Conservation (phyloP, 2,797 vertebrate genomes). For the Babyrousa celebensis region DNA sequence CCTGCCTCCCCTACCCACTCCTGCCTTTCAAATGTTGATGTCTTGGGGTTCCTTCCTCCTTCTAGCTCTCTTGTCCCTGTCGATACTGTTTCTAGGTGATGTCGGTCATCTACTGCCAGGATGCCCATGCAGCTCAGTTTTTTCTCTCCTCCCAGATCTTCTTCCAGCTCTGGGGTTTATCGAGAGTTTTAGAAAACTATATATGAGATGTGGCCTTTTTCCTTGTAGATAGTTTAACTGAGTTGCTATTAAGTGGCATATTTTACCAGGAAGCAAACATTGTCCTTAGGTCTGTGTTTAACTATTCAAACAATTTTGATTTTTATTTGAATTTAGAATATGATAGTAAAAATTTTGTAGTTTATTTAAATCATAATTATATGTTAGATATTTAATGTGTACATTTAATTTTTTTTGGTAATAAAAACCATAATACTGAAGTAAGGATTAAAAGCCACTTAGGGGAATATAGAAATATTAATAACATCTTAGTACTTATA, state of each 20-base stretch:
- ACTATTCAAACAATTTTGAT: constrained; percentile 72
- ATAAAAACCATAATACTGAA: constrained; percentile 80
- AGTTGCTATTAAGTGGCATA: constrained; percentile 18
- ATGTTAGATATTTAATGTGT: constrained; percentile 72
- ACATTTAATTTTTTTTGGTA: constrained; percentile 79
- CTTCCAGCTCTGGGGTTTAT: neutral
- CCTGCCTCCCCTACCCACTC: neutral
- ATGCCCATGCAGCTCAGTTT: neutral
- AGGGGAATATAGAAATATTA: constrained; percentile 71
- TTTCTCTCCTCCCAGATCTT: neutral
- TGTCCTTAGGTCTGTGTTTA: constrained; percentile 41
- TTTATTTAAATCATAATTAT: constrained; percentile 77
- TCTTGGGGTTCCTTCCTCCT: neutral
- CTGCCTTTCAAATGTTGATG: neutral
- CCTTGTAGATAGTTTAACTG: constrained; percentile 44
- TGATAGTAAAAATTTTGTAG: constrained; percentile 64
- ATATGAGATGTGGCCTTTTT: neutral
- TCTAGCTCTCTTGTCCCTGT: neutral
- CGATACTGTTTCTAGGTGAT: neutral
- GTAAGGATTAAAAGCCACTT: constrained; percentile 80
- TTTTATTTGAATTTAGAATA: constrained; percentile 73
- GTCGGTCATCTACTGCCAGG: neutral
- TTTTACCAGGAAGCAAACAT: constrained; percentile 58
- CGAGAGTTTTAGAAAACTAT: constrained; percentile 39
- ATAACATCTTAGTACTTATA: constrained; percentile 67